These are phyloP conservation scores for Xiphophorus hellerii DNA, from an alignment of 2,113 vertebrate species.

Conservation along the genomic window DNA sequence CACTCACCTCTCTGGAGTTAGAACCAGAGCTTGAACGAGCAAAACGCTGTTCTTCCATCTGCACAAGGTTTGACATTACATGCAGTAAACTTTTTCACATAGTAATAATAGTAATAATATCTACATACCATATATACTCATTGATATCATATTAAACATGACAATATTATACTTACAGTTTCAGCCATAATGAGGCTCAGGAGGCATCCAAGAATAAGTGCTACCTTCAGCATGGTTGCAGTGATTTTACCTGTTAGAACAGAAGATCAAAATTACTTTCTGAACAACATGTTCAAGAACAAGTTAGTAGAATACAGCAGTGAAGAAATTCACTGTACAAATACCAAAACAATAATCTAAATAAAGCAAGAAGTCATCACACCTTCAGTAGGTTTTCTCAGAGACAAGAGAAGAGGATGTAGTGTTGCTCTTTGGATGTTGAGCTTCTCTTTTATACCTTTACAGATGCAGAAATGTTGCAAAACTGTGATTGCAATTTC, in stretches of 20 bases:
- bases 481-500: not conserved
- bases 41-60: not conserved
- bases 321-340: not conserved
- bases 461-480: not conserved
- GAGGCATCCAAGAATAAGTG: slow-evolving; percentile 21
- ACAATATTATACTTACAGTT: not conserved
- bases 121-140: not conserved
- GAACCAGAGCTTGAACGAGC: not conserved
- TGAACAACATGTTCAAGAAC: not conserved
- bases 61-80: not conserved
- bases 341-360: not conserved
- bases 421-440: not conserved
- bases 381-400: not conserved
- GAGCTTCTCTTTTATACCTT: not conserved
- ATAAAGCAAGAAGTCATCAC: not conserved
- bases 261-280: not conserved
- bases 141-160: not conserved
- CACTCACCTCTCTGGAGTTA: not conserved
- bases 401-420: not conserved
- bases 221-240: slow-evolving; percentile 36
- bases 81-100: no score
- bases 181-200: slow-evolving; percentile 32
- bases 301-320: not conserved
- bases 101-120: not conserved
- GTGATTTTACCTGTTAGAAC: not conserved